A percentile compares a stretch with the other conserved stretches of the same genome.
Conservation (phyloP, 1,140 invertebrate genomes). For the Brachystomella parvula region DNA sequence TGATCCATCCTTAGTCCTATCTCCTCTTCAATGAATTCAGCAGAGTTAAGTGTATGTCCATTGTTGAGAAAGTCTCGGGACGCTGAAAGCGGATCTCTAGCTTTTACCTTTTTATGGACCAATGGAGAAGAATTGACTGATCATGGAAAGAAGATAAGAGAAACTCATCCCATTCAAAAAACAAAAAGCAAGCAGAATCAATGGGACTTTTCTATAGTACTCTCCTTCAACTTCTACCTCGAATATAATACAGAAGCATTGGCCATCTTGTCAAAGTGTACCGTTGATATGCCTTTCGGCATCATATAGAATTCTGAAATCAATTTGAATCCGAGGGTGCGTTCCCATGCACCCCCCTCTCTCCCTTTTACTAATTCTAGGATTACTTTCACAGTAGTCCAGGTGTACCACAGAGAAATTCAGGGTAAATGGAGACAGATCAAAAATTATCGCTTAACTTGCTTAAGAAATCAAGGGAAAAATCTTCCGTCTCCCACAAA, state of each 20-base stretch:
- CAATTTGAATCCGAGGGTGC: no score
- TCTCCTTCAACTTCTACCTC: neutral
- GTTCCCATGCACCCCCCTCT: no score
- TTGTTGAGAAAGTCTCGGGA: neutral
- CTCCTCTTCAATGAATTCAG: neutral
- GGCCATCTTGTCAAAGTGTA: neutral
- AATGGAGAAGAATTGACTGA: neutral
- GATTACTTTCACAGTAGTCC: no score
- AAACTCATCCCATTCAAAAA: slow-evolving; percentile 1
- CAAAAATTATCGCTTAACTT: neutral
- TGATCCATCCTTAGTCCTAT: no score
- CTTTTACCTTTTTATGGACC: slow-evolving; percentile 1
- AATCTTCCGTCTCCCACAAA: neutral
- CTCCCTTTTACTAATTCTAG: no score
- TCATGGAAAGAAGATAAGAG: neutral
- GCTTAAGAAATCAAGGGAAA: neutral
- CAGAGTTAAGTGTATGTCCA: neutral
- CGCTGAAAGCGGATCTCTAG: neutral
- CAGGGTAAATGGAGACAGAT: neutral
- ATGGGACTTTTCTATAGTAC: neutral
- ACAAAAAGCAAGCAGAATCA: slow-evolving; percentile 1
- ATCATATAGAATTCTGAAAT: no score
- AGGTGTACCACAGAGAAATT: neutral
- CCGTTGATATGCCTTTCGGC: neutral
- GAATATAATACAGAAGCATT: neutral